A percentile compares a stretch with the other conserved stretches of the same genome.
These are phyloP conservation scores for Athetis lepigone DNA, from an alignment of 2,888 invertebrate species.

Conservation along the genomic window DNA sequence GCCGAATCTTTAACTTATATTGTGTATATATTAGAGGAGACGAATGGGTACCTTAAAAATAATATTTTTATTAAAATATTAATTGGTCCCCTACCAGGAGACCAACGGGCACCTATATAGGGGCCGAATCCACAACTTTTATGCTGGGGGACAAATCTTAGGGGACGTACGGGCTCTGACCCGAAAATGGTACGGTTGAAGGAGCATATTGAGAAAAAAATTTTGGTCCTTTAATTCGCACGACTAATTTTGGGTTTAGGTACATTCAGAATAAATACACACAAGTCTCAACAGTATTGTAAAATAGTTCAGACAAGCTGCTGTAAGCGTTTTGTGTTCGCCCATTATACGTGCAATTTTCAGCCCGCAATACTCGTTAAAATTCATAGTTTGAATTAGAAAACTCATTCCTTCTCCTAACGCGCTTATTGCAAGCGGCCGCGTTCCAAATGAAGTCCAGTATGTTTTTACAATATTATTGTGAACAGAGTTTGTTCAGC, in stretches of 20 bases:
- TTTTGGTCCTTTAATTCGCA: no score
- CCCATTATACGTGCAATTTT: slow-evolving; percentile 47
- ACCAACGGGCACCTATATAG: no score
- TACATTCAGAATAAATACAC: neutral
- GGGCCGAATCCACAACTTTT: no score
- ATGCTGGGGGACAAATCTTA: no score
- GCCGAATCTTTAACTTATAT: no score
- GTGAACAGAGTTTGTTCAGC: neutral
- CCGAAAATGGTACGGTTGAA: no score
- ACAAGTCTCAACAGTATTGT: slow-evolving; percentile 4
- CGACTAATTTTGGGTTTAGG: neutral
- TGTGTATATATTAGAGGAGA: no score
- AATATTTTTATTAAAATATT: no score
- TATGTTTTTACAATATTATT: slow-evolving; percentile 34
- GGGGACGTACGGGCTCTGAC: no score
- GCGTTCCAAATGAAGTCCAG: slow-evolving; percentile 7
- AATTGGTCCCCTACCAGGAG: no score
- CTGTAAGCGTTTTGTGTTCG: slow-evolving; percentile 13
- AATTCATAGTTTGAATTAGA: slow-evolving; percentile 55
- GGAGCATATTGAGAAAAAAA: no score
- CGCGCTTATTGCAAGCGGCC: slow-evolving; percentile 22
- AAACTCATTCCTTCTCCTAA: slow-evolving; percentile 40
- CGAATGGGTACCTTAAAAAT: no score
- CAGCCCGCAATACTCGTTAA: slow-evolving; percentile 43
- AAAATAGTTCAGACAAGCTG: slow-evolving; percentile 14